Evolutionary conservation across 2,888 invertebrate genomes (phyloP).

Genomic region (Caenorhabditis sp.): DNA sequence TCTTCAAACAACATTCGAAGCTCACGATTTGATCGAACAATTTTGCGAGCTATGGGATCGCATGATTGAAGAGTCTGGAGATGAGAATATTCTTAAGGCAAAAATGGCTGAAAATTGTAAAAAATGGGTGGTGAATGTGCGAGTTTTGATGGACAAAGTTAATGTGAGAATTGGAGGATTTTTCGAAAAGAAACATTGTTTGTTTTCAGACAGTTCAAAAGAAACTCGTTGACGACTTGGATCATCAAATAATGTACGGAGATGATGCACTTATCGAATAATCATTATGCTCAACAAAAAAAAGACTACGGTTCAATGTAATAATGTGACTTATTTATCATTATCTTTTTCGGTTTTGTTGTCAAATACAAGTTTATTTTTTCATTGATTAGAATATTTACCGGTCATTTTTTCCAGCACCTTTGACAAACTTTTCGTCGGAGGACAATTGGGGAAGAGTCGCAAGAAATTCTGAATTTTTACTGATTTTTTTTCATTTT

Average conservation of each 20-base stretch:
- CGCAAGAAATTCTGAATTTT: constrained; percentile 87
- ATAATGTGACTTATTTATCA: not conserved
- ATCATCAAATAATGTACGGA: constrained; percentile 28
- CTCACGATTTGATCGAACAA: constrained; percentile 17
- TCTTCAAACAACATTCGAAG: constrained; percentile 25
- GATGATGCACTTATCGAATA: constrained; percentile 28
- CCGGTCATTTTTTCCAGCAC: constrained; percentile 6
- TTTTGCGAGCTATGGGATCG: constrained; percentile 15
- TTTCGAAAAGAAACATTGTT: not conserved
- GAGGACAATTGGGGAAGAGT: constrained; percentile 10
- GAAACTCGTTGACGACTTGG: constrained; percentile 18
- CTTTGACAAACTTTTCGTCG: constrained; percentile 16
- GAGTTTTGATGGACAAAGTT: constrained; percentile 19
- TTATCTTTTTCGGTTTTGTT: too few species aligned
- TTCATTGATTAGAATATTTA: too few species aligned
- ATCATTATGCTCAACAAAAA: not conserved
- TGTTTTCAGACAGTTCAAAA: constrained; percentile 9
- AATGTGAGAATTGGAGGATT: constrained; percentile 26
- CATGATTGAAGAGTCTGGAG: constrained; percentile 5
- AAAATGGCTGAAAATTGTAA: constrained; percentile 27
- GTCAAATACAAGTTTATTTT: too few species aligned
- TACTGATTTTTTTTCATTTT: not conserved
- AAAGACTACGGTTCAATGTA: not conserved
- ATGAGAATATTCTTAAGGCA: constrained; percentile 27
- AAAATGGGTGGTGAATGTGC: constrained; percentile 8